These are phyloP conservation scores for Lasioglossum zephyrum DNA, from an alignment of 2,888 invertebrate genomes.

Conservation along the genomic window DNA sequence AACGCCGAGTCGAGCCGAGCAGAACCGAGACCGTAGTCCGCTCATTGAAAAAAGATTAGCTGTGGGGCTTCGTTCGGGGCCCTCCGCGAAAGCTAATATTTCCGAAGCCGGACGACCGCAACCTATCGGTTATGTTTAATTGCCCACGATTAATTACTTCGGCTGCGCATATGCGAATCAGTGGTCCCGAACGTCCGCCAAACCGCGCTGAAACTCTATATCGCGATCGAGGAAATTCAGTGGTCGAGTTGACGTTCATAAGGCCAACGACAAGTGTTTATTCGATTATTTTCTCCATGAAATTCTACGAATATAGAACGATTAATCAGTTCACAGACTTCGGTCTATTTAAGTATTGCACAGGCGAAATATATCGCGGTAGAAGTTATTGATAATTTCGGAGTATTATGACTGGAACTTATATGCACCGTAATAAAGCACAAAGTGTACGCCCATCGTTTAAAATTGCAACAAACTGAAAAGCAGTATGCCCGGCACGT, in stretches of 20 bases:
- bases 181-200: slow-evolving; percentile 7
- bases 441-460: too few species aligned
- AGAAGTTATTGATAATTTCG: neutral
- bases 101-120: slow-evolving; percentile 66
- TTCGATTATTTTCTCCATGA: neutral
- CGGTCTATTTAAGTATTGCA: neutral
- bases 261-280: neutral
- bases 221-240: neutral
- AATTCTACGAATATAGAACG: too few species aligned
- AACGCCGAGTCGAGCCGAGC: slow-evolving; percentile 16
- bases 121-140: slow-evolving; percentile 67
- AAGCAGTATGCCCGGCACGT: neutral
- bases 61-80: slow-evolving; percentile 49
- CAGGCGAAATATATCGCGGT: neutral
- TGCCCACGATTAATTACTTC: slow-evolving; percentile 65
- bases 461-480: neutral
- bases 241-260: too few species aligned
- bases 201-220: slow-evolving; percentile 1
- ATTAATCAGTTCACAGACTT: neutral
- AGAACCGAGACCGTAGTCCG: slow-evolving; percentile 25
- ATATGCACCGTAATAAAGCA: too few species aligned
- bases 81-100: slow-evolving; percentile 53
- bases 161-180: neutral
- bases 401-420: neutral
- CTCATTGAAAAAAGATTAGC: slow-evolving; percentile 52